A percentile compares a stretch with the other conserved stretches of the same genome.
Conservation (phyloP, 37 sponge, comb jelly and placozoan species). For the Diacarnus erythraeanus region DNA sequence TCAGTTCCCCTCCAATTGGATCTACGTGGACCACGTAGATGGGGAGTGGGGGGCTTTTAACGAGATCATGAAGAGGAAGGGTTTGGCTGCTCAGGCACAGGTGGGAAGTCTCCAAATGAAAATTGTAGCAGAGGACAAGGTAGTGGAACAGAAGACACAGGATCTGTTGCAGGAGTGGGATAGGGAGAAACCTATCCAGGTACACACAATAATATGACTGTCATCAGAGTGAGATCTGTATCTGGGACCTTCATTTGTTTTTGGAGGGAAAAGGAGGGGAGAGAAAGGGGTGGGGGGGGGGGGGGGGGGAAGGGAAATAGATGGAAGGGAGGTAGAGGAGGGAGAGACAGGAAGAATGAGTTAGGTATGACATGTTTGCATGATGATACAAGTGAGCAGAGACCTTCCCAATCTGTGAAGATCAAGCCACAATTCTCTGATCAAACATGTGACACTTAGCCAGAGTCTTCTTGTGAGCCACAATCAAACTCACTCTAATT, state of each 20-base stretch:
- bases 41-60: constrained; percentile 98
- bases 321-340: too few species aligned
- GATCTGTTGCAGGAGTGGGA: constrained; percentile 94
- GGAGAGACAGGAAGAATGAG: too few species aligned
- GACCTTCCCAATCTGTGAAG: neutral
- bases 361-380: constrained; percentile 4
- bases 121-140: constrained; percentile 87
- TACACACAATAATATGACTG: constrained; percentile 16
- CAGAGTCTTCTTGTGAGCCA: too few species aligned
- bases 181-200: constrained; percentile 91
- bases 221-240: too few species aligned
- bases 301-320: too few species aligned
- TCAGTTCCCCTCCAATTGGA: constrained; percentile 94
- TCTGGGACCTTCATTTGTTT: too few species aligned
- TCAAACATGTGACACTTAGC: neutral
- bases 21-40: constrained; percentile 89
- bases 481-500: too few species aligned
- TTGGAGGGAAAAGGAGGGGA: too few species aligned
- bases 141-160: constrained; percentile 77
- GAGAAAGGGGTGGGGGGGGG: constrained; percentile 5
- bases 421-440: constrained; percentile 13
- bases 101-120: constrained; percentile 85
- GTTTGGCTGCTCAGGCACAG: constrained; percentile 86
- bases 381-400: neutral
- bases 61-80: constrained; percentile 96